Conservation (phyloP, 1,140 invertebrate genomes). For the Saxidomus purpurata region DNA sequence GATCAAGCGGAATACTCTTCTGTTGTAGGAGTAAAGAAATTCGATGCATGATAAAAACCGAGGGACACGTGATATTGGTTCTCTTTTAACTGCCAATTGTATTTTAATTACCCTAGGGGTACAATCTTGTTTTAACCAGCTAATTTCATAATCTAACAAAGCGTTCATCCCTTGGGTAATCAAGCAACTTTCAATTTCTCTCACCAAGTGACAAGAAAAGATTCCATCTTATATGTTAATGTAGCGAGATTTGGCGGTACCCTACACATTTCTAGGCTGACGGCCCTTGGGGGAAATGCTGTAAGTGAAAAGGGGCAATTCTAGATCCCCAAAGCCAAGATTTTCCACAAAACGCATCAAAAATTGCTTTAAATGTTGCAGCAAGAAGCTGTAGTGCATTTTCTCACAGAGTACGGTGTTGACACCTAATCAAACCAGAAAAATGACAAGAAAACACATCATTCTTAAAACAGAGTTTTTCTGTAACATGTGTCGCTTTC, state of each 20-base stretch:
- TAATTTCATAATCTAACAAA: conserved; percentile 39
- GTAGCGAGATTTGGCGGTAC: background rate
- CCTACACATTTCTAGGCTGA: background rate
- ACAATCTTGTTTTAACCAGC: conserved; percentile 22
- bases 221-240: background rate
- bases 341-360: background rate
- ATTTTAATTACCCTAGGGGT: conserved; percentile 42
- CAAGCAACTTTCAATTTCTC: conserved; percentile 25
- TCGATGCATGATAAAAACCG: background rate
- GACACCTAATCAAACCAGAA: too few species aligned
- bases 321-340: too few species aligned
- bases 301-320: too few species aligned
- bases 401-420: too few species aligned
- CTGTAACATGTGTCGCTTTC: background rate
- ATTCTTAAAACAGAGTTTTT: too few species aligned
- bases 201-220: background rate
- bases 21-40: background rate
- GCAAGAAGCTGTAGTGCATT: too few species aligned
- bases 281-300: too few species aligned
- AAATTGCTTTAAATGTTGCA: too few species aligned
- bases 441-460: too few species aligned
- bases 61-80: background rate
- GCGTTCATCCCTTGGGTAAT: conserved; percentile 26
- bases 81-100: conserved; percentile 7
- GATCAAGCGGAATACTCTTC: background rate